phyloP scores from a whole-genome alignment of 1,140 invertebrate genomes.

The Tachypleus tridentatus region DNA sequence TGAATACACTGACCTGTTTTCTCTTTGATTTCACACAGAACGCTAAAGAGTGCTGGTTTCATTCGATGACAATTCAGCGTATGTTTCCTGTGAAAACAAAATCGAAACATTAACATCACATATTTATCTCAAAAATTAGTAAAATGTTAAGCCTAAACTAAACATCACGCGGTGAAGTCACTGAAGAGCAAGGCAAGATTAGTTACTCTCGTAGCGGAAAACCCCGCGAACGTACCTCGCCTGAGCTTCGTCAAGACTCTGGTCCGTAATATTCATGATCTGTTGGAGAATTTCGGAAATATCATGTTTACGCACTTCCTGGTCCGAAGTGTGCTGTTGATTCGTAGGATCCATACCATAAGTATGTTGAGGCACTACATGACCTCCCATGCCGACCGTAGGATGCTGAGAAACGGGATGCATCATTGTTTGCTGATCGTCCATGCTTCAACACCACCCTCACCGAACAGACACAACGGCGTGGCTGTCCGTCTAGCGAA shows the following conservation, averaged over 20 bases:
- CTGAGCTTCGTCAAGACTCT: constrained; percentile 94
- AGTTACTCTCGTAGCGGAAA: not conserved
- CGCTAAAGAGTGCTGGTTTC: constrained; percentile 90
- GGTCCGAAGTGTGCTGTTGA: constrained; percentile 30
- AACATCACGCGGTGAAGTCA: too few species aligned
- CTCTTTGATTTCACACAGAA: constrained; percentile 94
- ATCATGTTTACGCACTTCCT: constrained; percentile 36
- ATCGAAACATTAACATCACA: constrained; percentile 1
- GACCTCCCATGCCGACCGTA: constrained; percentile 31
- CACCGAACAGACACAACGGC: not conserved
- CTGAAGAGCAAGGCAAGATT: too few species aligned
- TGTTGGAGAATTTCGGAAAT: constrained; percentile 63
- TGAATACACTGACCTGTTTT: constrained; percentile 66
- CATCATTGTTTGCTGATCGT: constrained; percentile 35
- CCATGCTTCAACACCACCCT: constrained; percentile 21
- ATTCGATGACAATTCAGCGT: constrained; percentile 90
- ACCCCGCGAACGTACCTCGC: constrained; percentile 51
- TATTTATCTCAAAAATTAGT: constrained; percentile 1
- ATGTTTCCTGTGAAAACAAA: constrained; percentile 57
- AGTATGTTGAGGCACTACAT: constrained; percentile 30
- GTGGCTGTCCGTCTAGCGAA: not conserved
- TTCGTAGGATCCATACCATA: constrained; percentile 13
- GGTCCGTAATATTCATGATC: constrained; percentile 97
- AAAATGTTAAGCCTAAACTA: not conserved
- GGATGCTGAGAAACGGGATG: constrained; percentile 36